Base-by-base conservation (phyloP, 2,113 vertebrate species). In the Carettochelys insculpta region DNA sequence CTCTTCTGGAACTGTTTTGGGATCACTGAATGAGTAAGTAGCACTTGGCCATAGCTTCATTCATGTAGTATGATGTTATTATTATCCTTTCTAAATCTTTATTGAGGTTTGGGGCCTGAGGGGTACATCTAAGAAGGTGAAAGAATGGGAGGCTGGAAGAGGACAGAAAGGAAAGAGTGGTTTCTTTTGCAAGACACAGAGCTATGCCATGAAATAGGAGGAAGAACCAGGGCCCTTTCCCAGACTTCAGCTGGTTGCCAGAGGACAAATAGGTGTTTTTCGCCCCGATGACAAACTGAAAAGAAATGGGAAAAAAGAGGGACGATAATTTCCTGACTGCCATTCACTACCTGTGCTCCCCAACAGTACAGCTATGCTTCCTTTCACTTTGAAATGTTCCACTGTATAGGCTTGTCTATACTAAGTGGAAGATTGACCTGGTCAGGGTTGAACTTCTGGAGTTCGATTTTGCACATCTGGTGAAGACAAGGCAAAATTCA, bases 221-320 rank as follows among this genome's bases (percentile, higher is more conserved):
- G 2, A 1, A 5, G n/a, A 45, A 51, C 38, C 22, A 56, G 58
- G 16, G 73, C 3, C 1, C n/a, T 29, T 8, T 47, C 8, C 38
- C 22, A 34, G 56, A 31, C 3, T 51, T 71, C 2, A 43, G 27
- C 51, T 86, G 3, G 11, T 38, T 88, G 53, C 31, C 24, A 29
- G 20, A 83, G 56, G 77, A 68, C 27, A 56, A 45, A 56, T 92
- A 81, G 47, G 77, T 68, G 5, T 43, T 80, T 80, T 91, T 78
- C 90, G 76, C 8, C 73, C 83, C 85, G 90, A n/a, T 87, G 85
- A 82, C 54, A 88, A 85, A 6, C 52, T 86, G 68, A 86, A 92
- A 84, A 84, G n/a, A 83, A 90, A 88, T 68, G 77, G 41, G 10
- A 25, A 68, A 73, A 84, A 76, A 51, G 3, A 78, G 58, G 78